Evolutionary conservation across 2,797 vertebrate genomes (phyloP).

Genomic region (Manis javanica): DNA sequence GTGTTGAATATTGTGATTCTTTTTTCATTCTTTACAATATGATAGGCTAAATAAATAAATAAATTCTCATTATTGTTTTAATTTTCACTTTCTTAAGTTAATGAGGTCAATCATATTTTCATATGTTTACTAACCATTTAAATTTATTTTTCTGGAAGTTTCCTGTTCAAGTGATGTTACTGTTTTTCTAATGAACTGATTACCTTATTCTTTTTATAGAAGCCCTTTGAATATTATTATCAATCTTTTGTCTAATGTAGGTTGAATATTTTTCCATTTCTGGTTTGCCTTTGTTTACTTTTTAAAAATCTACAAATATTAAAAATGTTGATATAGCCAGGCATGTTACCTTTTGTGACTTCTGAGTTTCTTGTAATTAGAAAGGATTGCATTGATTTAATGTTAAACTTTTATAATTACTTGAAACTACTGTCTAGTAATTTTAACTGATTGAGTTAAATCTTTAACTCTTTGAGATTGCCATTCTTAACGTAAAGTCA

Average conservation of each 20-base stretch:
- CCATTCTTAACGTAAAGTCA: conserved; percentile 47
- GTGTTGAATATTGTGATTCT: conserved; percentile 20
- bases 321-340: background rate
- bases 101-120: conserved; percentile 27
- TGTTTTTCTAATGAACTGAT: conserved; percentile 3
- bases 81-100: conserved; percentile 52
- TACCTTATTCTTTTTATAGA: conserved; percentile 4
- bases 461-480: conserved; percentile 48
- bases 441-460: background rate
- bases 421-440: conserved; percentile 1
- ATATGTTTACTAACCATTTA: conserved; percentile 24
- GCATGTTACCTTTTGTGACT: background rate
- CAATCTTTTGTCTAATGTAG: conserved; percentile 45
- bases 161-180: background rate
- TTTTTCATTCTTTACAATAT: conserved; percentile 46
- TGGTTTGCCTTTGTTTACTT: conserved; percentile 8
- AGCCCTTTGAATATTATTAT: conserved; percentile 17
- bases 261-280: conserved; percentile 33
- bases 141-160: conserved; percentile 54
- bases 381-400: conserved; percentile 23
- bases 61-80: background rate
- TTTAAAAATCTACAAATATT: conserved; percentile 21
- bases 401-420: conserved; percentile 43
- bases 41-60: background rate
- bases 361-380: conserved; percentile 35